phyloP scores from a whole-genome alignment of 1,140 invertebrate genomes.

The Dolichoris vasculosae region DNA sequence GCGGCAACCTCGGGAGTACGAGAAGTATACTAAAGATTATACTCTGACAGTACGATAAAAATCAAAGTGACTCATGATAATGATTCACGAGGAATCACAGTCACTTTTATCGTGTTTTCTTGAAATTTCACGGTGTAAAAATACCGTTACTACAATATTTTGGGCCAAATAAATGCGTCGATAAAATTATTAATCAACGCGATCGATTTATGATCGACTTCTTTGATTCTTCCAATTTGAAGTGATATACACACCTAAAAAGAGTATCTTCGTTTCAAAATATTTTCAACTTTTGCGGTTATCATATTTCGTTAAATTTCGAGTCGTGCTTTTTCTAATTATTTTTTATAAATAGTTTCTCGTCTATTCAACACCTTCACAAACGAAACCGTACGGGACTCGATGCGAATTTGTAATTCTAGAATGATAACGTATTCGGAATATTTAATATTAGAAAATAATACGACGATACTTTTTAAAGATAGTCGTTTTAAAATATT shows the following conservation, averaged over 20 bases:
- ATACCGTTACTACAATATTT: neutral
- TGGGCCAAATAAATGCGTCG: neutral
- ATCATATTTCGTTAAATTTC: slow-evolving; percentile 1
- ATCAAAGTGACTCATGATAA: slow-evolving; percentile 15
- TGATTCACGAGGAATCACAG: slow-evolving; percentile 3
- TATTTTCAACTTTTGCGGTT: neutral
- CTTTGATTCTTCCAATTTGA: neutral
- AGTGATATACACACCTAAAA: neutral
- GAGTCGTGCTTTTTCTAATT: neutral
- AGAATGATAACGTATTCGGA: neutral
- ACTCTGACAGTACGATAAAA: slow-evolving; percentile 10
- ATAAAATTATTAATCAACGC: neutral
- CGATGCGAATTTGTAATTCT: neutral
- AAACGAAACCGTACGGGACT: too few species aligned
- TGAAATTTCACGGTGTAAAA: neutral
- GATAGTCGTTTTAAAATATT: too few species aligned
- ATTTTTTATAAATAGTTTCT: neutral
- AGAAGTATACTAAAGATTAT: slow-evolving; percentile 6
- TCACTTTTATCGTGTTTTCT: slow-evolving; percentile 1
- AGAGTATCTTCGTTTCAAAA: neutral
- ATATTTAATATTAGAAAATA: neutral
- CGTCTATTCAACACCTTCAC: neutral
- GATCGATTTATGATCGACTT: neutral
- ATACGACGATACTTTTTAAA: neutral
- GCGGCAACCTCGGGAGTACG: neutral